A percentile compares a stretch with the other conserved stretches of the same genome.
These are phyloP conservation scores for Mimachlamys varia DNA, from an alignment of 2,888 invertebrate genomes.

Conservation along the genomic window DNA sequence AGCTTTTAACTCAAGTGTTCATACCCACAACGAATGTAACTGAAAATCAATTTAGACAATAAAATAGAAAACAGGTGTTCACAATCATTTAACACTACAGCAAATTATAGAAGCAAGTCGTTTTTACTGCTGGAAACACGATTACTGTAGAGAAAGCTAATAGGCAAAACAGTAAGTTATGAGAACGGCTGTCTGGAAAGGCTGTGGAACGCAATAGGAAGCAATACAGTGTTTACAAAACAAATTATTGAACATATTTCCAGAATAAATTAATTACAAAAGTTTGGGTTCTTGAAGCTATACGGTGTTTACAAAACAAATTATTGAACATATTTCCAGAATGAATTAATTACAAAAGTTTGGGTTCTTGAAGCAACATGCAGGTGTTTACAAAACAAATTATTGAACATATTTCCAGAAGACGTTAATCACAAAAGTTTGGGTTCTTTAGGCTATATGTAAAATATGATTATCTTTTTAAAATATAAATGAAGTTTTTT, in stretches of 20 bases:
- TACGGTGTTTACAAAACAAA: neutral
- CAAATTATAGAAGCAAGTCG: neutral
- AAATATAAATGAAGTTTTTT: too few relatives aligned
- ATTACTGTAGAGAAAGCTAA: neutral
- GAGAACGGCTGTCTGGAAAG: neutral
- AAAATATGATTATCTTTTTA: too few relatives aligned
- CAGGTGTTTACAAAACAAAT: neutral
- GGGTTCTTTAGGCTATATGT: too few relatives aligned
- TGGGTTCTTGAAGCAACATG: neutral
- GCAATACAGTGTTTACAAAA: neutral
- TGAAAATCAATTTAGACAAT: neutral
- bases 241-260: neutral
- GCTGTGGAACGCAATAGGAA: neutral
- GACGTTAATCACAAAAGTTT: neutral
- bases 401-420: neutral
- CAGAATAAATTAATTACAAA: neutral
- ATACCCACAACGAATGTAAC: neutral
- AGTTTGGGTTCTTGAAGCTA: too few relatives aligned
- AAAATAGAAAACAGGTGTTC: neutral
- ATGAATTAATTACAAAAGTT: neutral
- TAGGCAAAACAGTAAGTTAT: neutral
- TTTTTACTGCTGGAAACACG: neutral
- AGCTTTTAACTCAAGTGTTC: neutral
- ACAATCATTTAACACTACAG: neutral
- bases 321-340: neutral